Evolutionary conservation across 1,140 invertebrate genomes (phyloP).

Genomic region (Zaprionus vittiger): DNA sequence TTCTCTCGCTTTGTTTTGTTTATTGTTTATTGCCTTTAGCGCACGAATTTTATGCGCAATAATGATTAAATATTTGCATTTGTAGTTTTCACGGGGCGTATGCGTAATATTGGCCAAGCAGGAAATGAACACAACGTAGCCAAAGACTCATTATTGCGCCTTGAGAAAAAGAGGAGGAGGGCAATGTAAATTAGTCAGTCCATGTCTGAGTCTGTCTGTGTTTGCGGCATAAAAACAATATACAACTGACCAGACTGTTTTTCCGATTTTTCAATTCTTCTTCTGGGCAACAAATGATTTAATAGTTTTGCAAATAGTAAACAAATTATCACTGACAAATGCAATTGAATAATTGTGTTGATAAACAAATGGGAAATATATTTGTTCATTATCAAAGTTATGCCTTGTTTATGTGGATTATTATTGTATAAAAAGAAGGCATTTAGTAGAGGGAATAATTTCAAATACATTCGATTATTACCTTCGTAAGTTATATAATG

Average conservation of each 20-base stretch:
- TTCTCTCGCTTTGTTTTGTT: slow-evolving; percentile 41
- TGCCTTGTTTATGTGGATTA: neutral
- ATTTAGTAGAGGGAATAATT: no score
- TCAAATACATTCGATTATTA: no score
- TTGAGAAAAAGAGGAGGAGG: neutral
- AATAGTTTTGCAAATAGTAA: slow-evolving; percentile 10
- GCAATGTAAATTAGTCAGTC: slow-evolving; percentile 14
- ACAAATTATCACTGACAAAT: slow-evolving; percentile 25
- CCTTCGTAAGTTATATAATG: no score
- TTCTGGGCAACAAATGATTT: neutral
- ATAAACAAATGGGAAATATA: neutral
- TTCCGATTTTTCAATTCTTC: slow-evolving; percentile 1
- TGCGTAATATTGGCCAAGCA: slow-evolving; percentile 66
- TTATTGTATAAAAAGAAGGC: neutral
- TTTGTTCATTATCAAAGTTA: neutral
- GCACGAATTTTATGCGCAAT: slow-evolving; percentile 59
- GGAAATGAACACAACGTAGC: slow-evolving; percentile 50
- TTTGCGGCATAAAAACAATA: slow-evolving; percentile 28
- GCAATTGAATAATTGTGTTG: neutral
- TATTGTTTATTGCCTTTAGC: slow-evolving; percentile 55
- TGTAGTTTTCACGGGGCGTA: slow-evolving; percentile 66
- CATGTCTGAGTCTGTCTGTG: slow-evolving; percentile 9
- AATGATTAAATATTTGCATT: slow-evolving; percentile 76
- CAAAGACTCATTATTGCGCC: neutral
- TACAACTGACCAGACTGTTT: slow-evolving; percentile 15